These are phyloP conservation scores for Pseudotriccus pelzelni DNA, from an alignment of 2,797 vertebrate species.

Conservation along the genomic window DNA sequence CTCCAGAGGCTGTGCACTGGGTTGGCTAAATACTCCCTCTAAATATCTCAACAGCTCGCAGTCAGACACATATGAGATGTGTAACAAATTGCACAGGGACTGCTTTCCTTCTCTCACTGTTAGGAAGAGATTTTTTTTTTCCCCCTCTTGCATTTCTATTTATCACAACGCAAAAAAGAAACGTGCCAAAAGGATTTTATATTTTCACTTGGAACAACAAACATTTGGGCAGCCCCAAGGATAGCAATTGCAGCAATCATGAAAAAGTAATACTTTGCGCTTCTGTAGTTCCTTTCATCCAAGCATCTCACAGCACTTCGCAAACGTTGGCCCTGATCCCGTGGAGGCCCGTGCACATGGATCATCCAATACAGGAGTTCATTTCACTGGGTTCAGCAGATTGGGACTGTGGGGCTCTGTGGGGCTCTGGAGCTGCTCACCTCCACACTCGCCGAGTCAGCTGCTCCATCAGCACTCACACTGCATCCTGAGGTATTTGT, in stretches of 20 bases:
- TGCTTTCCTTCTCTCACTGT: constrained; percentile 11
- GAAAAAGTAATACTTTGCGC: constrained; percentile 50
- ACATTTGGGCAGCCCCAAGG: constrained; percentile 37
- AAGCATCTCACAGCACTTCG: background rate
- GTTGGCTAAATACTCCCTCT: constrained; percentile 18
- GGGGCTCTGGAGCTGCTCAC: background rate
- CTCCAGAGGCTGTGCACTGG: constrained; percentile 47
- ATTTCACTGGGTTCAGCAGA: background rate
- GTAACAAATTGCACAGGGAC: constrained; percentile 57
- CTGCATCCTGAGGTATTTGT: background rate
- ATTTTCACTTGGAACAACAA: constrained; percentile 37
- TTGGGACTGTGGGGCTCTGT: background rate
- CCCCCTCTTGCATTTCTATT: background rate
- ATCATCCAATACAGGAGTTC: background rate
- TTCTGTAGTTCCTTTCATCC: constrained; percentile 32
- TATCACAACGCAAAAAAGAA: background rate
- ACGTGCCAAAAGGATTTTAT: constrained; percentile 24
- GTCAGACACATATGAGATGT: constrained; percentile 38
- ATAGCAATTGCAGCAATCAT: constrained; percentile 31
- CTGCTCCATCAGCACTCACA: constrained; percentile 17
- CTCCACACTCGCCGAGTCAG: background rate
- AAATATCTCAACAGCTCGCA: constrained; percentile 43
- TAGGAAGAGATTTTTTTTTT: background rate
- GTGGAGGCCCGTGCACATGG: background rate
- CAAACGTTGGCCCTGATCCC: background rate